Evolutionary conservation across 2,888 invertebrate species (phyloP).

Genomic region (Chelonus formosanus): DNA sequence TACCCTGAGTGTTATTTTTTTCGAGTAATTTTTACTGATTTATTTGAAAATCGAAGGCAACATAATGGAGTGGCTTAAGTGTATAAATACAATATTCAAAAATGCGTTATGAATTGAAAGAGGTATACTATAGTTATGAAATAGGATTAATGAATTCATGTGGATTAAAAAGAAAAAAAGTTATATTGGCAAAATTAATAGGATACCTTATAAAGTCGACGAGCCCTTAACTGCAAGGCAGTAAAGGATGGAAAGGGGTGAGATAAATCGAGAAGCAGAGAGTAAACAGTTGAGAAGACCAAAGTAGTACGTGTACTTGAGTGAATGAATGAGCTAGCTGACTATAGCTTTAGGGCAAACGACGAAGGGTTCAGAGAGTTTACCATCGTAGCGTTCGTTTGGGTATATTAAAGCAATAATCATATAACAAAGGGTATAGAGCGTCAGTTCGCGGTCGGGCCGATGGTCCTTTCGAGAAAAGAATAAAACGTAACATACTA

Average conservation of each 20-base stretch:
- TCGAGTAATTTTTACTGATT: no score
- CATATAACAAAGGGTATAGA: conserved; percentile 58
- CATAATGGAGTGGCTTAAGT: no score
- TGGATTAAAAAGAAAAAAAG: background rate
- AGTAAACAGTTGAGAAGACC: conserved; percentile 41
- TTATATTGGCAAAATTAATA: conserved; percentile 9
- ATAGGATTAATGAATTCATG: no score
- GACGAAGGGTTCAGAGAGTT: conserved; percentile 35
- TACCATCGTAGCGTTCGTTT: conserved; percentile 34
- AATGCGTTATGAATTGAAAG: no score
- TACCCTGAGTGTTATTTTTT: no score
- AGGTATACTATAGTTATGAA: no score
- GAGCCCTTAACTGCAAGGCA: conserved; percentile 8
- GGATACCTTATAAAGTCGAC: conserved; percentile 5
- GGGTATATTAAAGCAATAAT: conserved; percentile 59
- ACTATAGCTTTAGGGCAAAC: conserved; percentile 41
- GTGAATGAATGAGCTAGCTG: conserved; percentile 42
- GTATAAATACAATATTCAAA: no score
- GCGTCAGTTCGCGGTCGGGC: conserved; percentile 47
- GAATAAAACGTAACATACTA: conserved; percentile 34
- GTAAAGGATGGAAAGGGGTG: conserved; percentile 21
- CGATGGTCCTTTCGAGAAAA: conserved; percentile 57
- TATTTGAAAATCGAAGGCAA: no score
- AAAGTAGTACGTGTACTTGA: conserved; percentile 42
- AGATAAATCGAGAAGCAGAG: conserved; percentile 42